Conservation (phyloP, 1,140 invertebrate genomes). For the Trichonephila inaurata region DNA sequence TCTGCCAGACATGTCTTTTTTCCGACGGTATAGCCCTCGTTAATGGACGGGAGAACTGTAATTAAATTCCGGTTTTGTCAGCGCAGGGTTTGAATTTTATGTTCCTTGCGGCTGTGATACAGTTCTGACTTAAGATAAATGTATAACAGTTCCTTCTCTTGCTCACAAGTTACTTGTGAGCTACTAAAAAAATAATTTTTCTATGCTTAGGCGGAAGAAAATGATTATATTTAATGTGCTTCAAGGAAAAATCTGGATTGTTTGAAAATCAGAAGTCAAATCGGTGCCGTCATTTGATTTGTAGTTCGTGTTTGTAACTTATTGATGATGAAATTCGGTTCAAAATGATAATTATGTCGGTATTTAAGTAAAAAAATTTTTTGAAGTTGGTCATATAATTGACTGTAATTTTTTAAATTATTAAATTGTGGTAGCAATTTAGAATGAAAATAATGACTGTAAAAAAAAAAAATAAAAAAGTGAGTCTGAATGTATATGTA, state of each 20-base stretch:
- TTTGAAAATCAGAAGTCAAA: not conserved
- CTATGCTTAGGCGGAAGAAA: not conserved
- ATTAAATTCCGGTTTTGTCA: slow-evolving; percentile 68
- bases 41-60: slow-evolving; percentile 36
- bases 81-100: not conserved
- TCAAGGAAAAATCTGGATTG: too few species aligned
- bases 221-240: not conserved
- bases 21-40: slow-evolving; percentile 6
- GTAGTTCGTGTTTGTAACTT: not conserved
- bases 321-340: not conserved
- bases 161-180: not conserved
- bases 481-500: too few species aligned
- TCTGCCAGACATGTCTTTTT: slow-evolving; percentile 21
- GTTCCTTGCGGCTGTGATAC: slow-evolving; percentile 23
- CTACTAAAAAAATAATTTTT: not conserved
- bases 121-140: slow-evolving; percentile 15
- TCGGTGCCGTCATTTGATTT: not conserved
- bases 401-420: too few species aligned
- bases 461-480: too few species aligned
- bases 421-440: too few species aligned
- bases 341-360: too few species aligned
- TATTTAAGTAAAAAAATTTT: too few species aligned
- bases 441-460: too few species aligned
- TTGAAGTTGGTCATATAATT: too few species aligned
- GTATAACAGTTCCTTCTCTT: not conserved